Evolutionary conservation across 2,797 vertebrate genomes (phyloP).

Genomic region (Manis pentadactyla): DNA sequence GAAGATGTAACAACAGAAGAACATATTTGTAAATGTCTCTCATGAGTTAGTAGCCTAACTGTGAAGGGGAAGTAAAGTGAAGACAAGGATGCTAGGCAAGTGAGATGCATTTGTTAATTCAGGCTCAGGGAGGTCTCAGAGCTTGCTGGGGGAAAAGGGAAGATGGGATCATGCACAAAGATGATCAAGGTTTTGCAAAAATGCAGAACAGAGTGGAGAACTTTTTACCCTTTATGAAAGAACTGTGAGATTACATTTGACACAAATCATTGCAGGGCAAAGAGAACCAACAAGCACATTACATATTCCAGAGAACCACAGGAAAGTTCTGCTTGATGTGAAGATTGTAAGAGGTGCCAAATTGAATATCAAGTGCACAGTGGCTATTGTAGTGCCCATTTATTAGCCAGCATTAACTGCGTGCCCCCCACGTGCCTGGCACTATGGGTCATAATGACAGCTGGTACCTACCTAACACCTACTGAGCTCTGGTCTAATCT

Average conservation of each 20-base stretch:
- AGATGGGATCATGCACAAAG: background rate
- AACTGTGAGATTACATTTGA: background rate
- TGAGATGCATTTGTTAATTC: background rate
- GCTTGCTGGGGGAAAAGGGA: background rate
- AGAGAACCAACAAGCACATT: rapidly evolving
- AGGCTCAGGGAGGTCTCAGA: background rate
- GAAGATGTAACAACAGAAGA: background rate
- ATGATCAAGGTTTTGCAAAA: background rate
- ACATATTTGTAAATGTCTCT: background rate
- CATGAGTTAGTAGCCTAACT: background rate
- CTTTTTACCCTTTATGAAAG: background rate
- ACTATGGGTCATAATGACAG: too few species aligned
- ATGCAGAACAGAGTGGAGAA: background rate
- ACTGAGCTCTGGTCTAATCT: background rate
- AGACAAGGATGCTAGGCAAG: background rate
- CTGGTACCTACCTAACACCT: background rate
- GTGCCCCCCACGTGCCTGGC: too few species aligned
- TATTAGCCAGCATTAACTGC: rapidly evolving
- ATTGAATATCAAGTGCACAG: background rate
- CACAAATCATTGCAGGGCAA: background rate
- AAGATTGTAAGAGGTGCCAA: background rate
- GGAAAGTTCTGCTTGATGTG: background rate
- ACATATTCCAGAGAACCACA: background rate
- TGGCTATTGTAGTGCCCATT: background rate
- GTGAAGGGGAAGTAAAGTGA: background rate